phyloP scores from a whole-genome alignment of 1,140 invertebrate genomes.

The Vanessa atalanta region DNA sequence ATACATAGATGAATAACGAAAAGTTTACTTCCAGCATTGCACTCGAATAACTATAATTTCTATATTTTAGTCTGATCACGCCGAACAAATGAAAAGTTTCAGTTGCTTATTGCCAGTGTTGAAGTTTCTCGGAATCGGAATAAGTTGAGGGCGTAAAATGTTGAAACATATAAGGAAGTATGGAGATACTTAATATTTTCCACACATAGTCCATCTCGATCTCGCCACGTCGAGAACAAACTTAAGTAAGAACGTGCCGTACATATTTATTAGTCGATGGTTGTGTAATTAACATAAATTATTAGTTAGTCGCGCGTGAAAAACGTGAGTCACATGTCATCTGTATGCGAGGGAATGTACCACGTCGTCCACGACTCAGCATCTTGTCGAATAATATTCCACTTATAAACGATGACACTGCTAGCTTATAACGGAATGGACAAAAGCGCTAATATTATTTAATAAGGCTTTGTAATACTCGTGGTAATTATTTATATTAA shows the following conservation, averaged over 20 bases:
- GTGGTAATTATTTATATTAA: slow-evolving; percentile 18
- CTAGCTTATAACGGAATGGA: slow-evolving; percentile 42
- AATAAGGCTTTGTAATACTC: slow-evolving; percentile 24
- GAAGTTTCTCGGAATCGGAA: slow-evolving; percentile 23
- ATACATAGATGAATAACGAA: background rate
- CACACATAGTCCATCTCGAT: slow-evolving; percentile 41
- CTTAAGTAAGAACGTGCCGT: slow-evolving; percentile 62
- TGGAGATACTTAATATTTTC: slow-evolving; percentile 44
- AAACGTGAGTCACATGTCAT: slow-evolving; percentile 71
- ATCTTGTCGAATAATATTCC: slow-evolving; percentile 53
- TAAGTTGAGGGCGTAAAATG: slow-evolving; percentile 23
- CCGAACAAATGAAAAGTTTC: slow-evolving; percentile 25
- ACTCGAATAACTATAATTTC: background rate
- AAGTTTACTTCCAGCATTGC: background rate
- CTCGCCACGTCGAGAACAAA: slow-evolving; percentile 45
- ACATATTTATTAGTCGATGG: slow-evolving; percentile 61
- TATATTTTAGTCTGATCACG: slow-evolving; percentile 18
- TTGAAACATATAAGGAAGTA: slow-evolving; percentile 45
- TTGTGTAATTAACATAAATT: slow-evolving; percentile 73
- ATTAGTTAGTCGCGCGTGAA: slow-evolving; percentile 71
- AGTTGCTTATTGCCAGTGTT: slow-evolving; percentile 14
- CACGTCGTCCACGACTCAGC: slow-evolving; percentile 43
- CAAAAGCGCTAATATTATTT: slow-evolving; percentile 26
- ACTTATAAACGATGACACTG: slow-evolving; percentile 52
- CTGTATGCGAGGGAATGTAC: slow-evolving; percentile 56